Evolutionary conservation across 64 coral and sea anemone genomes (phyloP), one percentile per base, ranked within the genome.

Genomic region (Anthopleura sola): DNA sequence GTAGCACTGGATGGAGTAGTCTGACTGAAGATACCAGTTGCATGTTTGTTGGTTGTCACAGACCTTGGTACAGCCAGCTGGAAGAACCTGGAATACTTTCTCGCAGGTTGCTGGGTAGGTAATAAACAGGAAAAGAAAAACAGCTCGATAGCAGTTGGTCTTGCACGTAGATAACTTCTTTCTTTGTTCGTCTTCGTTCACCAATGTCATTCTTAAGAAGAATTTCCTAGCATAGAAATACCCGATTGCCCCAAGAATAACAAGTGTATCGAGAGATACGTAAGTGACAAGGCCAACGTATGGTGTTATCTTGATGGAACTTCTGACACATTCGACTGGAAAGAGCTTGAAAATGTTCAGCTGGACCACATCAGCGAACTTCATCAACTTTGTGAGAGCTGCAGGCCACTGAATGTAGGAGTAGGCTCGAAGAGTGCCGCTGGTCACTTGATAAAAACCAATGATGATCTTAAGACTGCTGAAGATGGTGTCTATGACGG

Each of bases 121-220:
- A 19, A 85, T 13, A 28, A 85, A 85, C 21, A 85, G 83, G 3
- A 85, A 66, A n/a, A 85, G 54, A 24, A 85, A 85, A 1, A 55
- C 83, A 36, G 54, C 49, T 36, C 83, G 83, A 55, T 85, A 68
- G 54, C 83, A 85, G 34, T 56, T 82, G 21, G 10, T 87, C 36
- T 60, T 85, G 47, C 26, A 55, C 37, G 29, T 49, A 29, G 23
- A 60, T 49, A 36, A 13, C 51, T 60, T 29, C 23, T 36, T 21
- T 37, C 29, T 36, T 6, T 23, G 49, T 28, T 60, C 55, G 7
- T 60, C 37, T 36, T 4, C 54, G 55, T 39, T 12, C 16, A 53
- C 50, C 50, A 53, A 53, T 53, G 50, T 53, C 53, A 57, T 37
- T 50, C 28, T 18, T 5, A 44, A 53, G 50, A 53, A 53, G 50